A percentile compares a stretch with the other conserved stretches of the same genome.
Conservation (phyloP, 2,888 invertebrate species). For the Ctena decussata region DNA sequence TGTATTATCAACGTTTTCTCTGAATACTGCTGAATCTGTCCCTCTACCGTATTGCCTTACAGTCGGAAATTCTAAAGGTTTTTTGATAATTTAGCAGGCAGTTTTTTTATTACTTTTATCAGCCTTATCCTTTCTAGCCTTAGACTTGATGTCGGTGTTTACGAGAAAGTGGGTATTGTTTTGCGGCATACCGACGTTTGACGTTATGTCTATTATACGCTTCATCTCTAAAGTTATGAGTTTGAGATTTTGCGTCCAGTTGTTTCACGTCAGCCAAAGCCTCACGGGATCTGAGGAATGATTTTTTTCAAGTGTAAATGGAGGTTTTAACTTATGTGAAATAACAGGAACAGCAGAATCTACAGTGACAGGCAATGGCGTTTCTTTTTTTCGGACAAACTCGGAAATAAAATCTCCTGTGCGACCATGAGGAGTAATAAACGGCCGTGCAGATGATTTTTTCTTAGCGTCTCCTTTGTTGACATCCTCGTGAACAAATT, state of each 20-base stretch:
- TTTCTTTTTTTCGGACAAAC: too few relatives aligned
- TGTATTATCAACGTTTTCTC: not conserved
- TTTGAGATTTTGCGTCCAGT: not conserved
- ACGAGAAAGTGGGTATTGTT: not conserved
- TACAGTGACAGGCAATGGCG: too few relatives aligned
- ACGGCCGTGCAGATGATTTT: too few relatives aligned
- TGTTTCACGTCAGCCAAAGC: not conserved
- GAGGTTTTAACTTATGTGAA: too few relatives aligned
- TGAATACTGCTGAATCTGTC: not conserved
- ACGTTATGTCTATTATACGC: not conserved
- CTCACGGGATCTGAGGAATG: not conserved
- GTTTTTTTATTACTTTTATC: not conserved
- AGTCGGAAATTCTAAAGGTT: not conserved
- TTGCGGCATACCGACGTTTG: not conserved
- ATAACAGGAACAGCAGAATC: too few relatives aligned
- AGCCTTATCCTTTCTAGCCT: not conserved
- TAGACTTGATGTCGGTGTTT: not conserved
- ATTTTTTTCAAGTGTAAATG: too few relatives aligned
- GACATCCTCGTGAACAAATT: too few relatives aligned
- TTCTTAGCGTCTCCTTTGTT: too few relatives aligned
- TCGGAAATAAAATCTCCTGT: too few relatives aligned
- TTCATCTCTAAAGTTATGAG: not conserved
- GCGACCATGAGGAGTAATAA: too few relatives aligned
- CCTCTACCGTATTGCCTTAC: not conserved
- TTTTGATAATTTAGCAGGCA: not conserved